Evolutionary conservation across 2,888 invertebrate genomes (phyloP).

Genomic region (Clunio marinus): DNA sequence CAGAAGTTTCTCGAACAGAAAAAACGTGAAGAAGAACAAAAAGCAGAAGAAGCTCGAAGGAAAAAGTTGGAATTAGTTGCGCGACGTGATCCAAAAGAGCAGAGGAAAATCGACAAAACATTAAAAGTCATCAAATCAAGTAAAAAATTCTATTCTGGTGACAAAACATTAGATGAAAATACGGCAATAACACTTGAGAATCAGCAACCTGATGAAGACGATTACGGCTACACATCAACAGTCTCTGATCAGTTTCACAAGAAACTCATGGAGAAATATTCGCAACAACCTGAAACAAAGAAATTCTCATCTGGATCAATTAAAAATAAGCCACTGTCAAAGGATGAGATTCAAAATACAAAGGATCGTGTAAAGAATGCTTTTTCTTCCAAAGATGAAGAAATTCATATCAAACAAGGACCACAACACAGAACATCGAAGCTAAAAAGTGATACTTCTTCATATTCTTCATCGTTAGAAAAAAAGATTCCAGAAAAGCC

Average conservation of each 20-base stretch:
- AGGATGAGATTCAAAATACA: constrained; percentile 57
- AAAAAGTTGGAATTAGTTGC: constrained; percentile 63
- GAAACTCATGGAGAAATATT: constrained; percentile 81
- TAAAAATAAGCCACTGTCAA: constrained; percentile 42
- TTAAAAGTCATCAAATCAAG: constrained; percentile 85
- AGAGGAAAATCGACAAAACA: constrained; percentile 71
- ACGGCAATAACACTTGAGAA: constrained; percentile 69
- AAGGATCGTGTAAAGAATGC: constrained; percentile 75
- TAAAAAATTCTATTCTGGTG: constrained; percentile 78
- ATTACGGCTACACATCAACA: constrained; percentile 84
- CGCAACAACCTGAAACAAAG: constrained; percentile 66
- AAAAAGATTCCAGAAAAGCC: constrained; percentile 49
- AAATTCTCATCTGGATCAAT: constrained; percentile 56
- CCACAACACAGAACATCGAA: constrained; percentile 52
- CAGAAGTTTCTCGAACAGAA: constrained; percentile 78
- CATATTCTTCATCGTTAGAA: constrained; percentile 42
- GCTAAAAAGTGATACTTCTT: constrained; percentile 45
- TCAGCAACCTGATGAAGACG: constrained; percentile 82
- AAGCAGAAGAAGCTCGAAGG: constrained; percentile 72
- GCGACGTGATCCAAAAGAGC: constrained; percentile 67
- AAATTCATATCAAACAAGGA: constrained; percentile 58
- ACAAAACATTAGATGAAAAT: constrained; percentile 72
- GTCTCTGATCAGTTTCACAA: constrained; percentile 76
- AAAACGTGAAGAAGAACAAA: constrained; percentile 66
- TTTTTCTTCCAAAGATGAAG: constrained; percentile 62